Percentiles rank a stretch among this genome's conserved stretches.
Evolutionary conservation across 1,140 invertebrate genomes (phyloP).

Genomic region (Aphaenogaster ashmeadi): DNA sequence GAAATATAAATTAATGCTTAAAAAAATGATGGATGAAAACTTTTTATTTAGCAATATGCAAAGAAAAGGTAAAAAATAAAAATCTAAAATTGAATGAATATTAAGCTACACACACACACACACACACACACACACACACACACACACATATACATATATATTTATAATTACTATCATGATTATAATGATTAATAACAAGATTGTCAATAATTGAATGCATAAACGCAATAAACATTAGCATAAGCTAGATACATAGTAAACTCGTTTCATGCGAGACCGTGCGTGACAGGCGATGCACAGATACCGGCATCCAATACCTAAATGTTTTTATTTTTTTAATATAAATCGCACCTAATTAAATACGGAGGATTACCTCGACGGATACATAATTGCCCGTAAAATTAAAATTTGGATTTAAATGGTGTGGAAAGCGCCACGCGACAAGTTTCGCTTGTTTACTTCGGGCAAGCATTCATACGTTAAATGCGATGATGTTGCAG

Average conservation of each 20-base stretch:
- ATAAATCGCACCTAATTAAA: not conserved
- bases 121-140: too few species aligned
- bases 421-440: not conserved
- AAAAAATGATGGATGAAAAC: not conserved
- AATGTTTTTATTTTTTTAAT: not conserved
- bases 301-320: not conserved
- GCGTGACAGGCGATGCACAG: not conserved
- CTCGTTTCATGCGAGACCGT: not conserved
- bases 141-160: too few species aligned
- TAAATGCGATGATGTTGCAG: not conserved
- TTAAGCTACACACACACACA: not conserved
- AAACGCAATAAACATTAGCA: not conserved
- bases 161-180: not conserved
- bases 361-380: not conserved
- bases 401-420: not conserved
- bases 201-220: not conserved
- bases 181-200: not conserved
- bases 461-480: not conserved
- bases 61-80: not conserved
- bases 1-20: not conserved
- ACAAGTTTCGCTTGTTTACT: not conserved
- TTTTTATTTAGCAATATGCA: not conserved
- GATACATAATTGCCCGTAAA: constrained; percentile 9
- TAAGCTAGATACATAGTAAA: not conserved
- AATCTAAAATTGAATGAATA: not conserved